Conservation (phyloP, 37 sponge, comb jelly and placozoan species). For the Ephydatia muelleri region DNA sequence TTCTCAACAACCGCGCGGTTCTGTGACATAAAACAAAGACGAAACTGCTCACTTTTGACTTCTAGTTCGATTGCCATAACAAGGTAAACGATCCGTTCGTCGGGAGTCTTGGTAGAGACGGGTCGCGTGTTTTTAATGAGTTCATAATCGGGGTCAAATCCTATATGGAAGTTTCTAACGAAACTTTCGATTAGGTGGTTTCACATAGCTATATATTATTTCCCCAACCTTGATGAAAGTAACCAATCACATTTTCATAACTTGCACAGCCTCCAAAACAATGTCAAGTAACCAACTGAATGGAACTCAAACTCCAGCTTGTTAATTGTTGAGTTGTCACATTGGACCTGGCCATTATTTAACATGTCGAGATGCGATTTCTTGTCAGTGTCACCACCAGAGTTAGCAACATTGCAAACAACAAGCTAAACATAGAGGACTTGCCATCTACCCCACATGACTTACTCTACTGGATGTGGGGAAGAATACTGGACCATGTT, state of each 20-base stretch:
- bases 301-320: slow-evolving; percentile 76
- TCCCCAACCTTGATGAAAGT: slow-evolving; percentile 23
- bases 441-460: neutral
- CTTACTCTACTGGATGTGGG: neutral
- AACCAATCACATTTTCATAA: slow-evolving; percentile 61
- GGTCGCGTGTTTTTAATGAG: too few species aligned
- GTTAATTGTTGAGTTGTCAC: slow-evolving; percentile 40
- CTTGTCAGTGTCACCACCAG: neutral
- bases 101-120: too few species aligned
- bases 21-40: too few species aligned
- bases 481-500: neutral
- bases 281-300: slow-evolving; percentile 53
- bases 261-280: slow-evolving; percentile 65
- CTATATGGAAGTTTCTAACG: too few species aligned
- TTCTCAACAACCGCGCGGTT: too few species aligned
- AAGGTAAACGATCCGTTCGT: too few species aligned
- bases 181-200: too few species aligned
- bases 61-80: too few species aligned
- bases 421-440: neutral
- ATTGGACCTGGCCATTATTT: slow-evolving; percentile 19
- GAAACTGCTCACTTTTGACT: too few species aligned
- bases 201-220: too few species aligned
- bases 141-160: too few species aligned
- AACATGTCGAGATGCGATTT: too few species aligned
- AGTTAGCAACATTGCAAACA: neutral